Evolutionary conservation across 1,140 invertebrate species (phyloP).

Genomic region (Drosophila equinoxialis): DNA sequence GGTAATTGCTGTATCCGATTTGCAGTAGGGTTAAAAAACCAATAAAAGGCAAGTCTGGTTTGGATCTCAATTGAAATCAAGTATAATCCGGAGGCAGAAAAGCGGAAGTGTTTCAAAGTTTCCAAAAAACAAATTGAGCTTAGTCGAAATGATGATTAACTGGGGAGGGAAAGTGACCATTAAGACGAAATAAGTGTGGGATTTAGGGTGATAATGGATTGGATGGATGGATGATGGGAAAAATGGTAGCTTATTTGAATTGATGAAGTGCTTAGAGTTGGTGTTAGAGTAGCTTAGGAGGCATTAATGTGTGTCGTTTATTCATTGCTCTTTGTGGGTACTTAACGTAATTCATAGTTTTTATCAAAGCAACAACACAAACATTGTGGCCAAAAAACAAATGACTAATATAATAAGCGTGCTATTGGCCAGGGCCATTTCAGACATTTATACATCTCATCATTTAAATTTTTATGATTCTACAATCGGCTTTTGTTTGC

Average conservation of each 20-base stretch:
- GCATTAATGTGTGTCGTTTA: constrained; percentile 16
- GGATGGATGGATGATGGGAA: not conserved
- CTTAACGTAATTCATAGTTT: not conserved
- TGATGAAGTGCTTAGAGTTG: constrained; percentile 28
- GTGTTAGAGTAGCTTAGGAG: constrained; percentile 18
- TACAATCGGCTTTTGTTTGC: constrained; percentile 35
- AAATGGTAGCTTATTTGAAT: constrained; percentile 34
- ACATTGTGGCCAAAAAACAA: not conserved
- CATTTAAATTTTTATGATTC: constrained; percentile 34
- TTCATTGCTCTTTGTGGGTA: not conserved
- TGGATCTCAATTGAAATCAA: not conserved
- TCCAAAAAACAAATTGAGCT: constrained; percentile 9
- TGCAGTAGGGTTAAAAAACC: not conserved
- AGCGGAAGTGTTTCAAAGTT: not conserved
- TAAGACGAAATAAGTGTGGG: constrained; percentile 7
- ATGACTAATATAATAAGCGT: not conserved
- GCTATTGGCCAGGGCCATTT: constrained; percentile 16
- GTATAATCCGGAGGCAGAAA: not conserved
- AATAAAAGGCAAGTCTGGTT: not conserved
- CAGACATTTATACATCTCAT: constrained; percentile 39
- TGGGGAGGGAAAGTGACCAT: constrained; percentile 16
- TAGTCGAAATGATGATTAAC: constrained; percentile 26
- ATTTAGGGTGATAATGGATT: constrained; percentile 15
- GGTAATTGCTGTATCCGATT: not conserved
- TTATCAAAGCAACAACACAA: not conserved